Evolutionary conservation across 1,140 invertebrate species (phyloP).

Genomic region (Drosophila setifemur): DNA sequence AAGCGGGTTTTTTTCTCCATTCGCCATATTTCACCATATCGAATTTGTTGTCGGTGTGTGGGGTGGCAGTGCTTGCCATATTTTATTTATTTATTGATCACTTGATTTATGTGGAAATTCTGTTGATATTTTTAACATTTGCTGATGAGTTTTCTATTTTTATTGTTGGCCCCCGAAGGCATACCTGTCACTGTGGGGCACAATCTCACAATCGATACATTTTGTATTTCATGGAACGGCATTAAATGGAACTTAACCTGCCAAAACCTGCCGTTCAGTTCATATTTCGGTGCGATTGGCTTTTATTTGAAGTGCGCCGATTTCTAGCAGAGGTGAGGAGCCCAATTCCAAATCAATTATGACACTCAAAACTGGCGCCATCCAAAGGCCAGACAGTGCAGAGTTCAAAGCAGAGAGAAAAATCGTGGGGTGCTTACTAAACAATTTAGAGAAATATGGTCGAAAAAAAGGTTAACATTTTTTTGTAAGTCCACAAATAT

Average conservation of each 20-base stretch:
- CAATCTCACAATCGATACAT: not conserved
- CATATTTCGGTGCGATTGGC: not conserved
- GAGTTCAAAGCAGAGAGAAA: too few relatives aligned
- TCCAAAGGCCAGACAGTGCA: too few relatives aligned
- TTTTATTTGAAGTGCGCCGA: constrained; percentile 59
- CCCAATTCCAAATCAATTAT: constrained; percentile 46
- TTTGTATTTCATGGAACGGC: constrained; percentile 54
- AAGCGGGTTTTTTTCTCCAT: constrained; percentile 3
- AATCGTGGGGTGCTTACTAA: too few relatives aligned
- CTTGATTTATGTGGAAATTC: constrained; percentile 62
- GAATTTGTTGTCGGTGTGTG: constrained; percentile 2
- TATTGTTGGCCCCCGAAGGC: constrained; percentile 28
- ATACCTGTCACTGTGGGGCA: constrained; percentile 9
- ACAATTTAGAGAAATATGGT: too few relatives aligned
- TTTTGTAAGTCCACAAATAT: too few relatives aligned
- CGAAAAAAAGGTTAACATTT: too few relatives aligned
- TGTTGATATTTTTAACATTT: constrained; percentile 62
- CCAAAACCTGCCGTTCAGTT: constrained; percentile 45
- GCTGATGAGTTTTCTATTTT: constrained; percentile 68
- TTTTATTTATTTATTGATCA: constrained; percentile 62
- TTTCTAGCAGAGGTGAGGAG: not conserved
- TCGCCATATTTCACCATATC: constrained; percentile 49
- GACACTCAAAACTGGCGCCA: constrained; percentile 32
- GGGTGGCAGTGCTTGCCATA: not conserved
- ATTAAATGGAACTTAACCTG: constrained; percentile 67